A percentile compares a stretch with the other conserved stretches of the same genome.
phyloP scores from a whole-genome alignment of 2,797 vertebrate species.

The Petrocephalus schoutedeni region DNA sequence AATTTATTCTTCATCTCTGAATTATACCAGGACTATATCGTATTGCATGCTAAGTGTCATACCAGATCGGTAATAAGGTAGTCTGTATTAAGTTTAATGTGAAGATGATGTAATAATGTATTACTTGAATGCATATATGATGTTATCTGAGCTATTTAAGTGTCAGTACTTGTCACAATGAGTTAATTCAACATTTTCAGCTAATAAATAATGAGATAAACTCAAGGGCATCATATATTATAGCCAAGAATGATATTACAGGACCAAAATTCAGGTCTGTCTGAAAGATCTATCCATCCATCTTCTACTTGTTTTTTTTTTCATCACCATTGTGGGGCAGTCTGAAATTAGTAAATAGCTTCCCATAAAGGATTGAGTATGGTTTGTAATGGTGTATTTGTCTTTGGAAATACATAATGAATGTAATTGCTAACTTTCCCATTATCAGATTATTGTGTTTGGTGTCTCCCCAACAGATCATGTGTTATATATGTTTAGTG shows the following conservation, averaged over 20 bases:
- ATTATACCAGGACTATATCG: not conserved
- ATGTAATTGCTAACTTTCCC: not conserved
- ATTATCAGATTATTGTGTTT: not conserved
- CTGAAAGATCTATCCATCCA: not conserved
- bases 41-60: not conserved
- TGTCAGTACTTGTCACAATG: not conserved
- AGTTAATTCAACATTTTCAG: not conserved
- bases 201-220: not conserved
- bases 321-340: not conserved
- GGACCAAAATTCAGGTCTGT: not conserved
- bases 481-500: not conserved
- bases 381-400: slow-evolving; percentile 2
- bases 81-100: not conserved
- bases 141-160: not conserved
- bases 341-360: not conserved
- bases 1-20: not conserved
- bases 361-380: not conserved
- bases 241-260: not conserved
- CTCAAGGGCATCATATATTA: not conserved
- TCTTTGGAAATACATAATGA: not conserved
- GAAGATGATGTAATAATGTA: slow-evolving; percentile 3
- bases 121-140: not conserved
- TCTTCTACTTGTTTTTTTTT: not conserved
- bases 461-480: not conserved
- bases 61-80: not conserved